phyloP scores from a whole-genome alignment of 2,888 invertebrate species.

The Taphrorychus bicolor region DNA sequence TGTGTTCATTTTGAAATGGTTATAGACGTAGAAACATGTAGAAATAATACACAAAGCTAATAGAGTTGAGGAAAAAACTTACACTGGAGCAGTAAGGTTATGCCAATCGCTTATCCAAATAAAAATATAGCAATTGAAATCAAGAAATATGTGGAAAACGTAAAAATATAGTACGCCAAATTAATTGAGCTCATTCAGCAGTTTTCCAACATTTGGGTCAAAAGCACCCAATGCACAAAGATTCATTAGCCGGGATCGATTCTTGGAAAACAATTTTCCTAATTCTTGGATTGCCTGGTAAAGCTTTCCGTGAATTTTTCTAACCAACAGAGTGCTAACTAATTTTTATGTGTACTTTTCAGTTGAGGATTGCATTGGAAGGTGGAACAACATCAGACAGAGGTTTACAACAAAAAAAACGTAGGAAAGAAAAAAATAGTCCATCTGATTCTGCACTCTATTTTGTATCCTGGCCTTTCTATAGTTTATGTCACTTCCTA shows the following conservation, averaged over 20 bases:
- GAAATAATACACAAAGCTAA: too few species aligned
- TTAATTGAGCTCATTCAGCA: not conserved
- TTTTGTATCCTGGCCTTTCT: not conserved
- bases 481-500: not conserved
- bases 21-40: too few species aligned
- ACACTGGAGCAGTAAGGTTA: too few species aligned
- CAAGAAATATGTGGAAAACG: too few species aligned
- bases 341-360: not conserved
- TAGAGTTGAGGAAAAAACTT: too few species aligned
- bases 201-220: not conserved
- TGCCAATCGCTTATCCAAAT: too few species aligned
- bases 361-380: not conserved
- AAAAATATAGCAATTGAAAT: too few species aligned
- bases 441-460: not conserved
- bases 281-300: not conserved
- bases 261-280: not conserved
- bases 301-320: too few species aligned
- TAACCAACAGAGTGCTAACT: not conserved
- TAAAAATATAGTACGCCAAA: too few species aligned
- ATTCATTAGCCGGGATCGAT: not conserved
- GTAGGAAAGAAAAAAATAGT: not conserved
- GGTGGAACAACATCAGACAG: too few species aligned
- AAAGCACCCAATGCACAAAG: not conserved
- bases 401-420: too few species aligned
- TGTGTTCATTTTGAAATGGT: too few species aligned